Conservation (phyloP, 1,140 invertebrate genomes). For the Apis mellifera region Amel_HAv3.1 CM009945.2:7666001-7666500, state of each 20-base stretch:
- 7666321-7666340: neutral
- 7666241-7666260: neutral
- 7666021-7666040: conserved; percentile 40
- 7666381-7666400: neutral
- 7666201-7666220: conserved; percentile 17
- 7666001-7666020: conserved; percentile 35
- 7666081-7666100: conserved; percentile 73
- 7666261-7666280: too few species aligned
- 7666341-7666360: conserved; percentile 48
- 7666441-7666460: neutral
- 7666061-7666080: conserved; percentile 74
- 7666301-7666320: neutral
- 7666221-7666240: neutral
- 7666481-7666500: neutral
- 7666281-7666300: neutral
- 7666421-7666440: neutral
- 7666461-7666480: neutral
- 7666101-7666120: conserved; percentile 51
- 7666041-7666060: conserved; percentile 72
- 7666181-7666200: neutral
- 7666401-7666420: neutral
- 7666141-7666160: conserved; percentile 45
- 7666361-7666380: neutral
- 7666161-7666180: conserved; percentile 15
- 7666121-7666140: conserved; percentile 46